Conservation (phyloP, 2,113 vertebrate genomes). For the Toxostoma redivivum region DNA sequence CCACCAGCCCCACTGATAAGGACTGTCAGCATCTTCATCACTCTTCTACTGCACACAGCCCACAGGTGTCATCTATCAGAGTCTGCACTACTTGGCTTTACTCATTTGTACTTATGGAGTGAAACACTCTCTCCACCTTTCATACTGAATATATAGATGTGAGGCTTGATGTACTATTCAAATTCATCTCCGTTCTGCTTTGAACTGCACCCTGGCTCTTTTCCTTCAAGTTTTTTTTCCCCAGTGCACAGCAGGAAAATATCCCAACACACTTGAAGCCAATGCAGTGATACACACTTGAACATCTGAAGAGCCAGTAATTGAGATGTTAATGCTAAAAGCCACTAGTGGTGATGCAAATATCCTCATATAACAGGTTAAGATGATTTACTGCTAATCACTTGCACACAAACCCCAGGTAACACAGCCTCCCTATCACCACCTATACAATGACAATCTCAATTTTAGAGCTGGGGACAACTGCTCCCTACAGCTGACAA, state of each 20-base stretch:
- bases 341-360: background rate
- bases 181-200: background rate
- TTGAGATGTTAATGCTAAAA: background rate
- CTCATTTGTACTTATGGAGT: background rate
- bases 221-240: background rate
- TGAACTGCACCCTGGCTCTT: background rate
- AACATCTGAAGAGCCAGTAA: background rate
- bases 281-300: background rate
- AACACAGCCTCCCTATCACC: accelerated
- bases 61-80: background rate
- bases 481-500: background rate
- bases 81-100: background rate
- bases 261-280: background rate
- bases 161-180: background rate
- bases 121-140: background rate
- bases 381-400: background rate
- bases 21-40: background rate
- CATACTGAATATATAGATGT: background rate
- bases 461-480: background rate
- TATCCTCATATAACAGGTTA: background rate
- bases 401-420: background rate
- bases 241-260: background rate
- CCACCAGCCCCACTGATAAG: background rate
- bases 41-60: background rate
- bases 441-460: background rate